A percentile compares a stretch with the other conserved stretches of the same genome.
These are phyloP conservation scores for Poicephalus gulielmi DNA, from an alignment of 2,113 vertebrate genomes.

Conservation along the genomic window DNA sequence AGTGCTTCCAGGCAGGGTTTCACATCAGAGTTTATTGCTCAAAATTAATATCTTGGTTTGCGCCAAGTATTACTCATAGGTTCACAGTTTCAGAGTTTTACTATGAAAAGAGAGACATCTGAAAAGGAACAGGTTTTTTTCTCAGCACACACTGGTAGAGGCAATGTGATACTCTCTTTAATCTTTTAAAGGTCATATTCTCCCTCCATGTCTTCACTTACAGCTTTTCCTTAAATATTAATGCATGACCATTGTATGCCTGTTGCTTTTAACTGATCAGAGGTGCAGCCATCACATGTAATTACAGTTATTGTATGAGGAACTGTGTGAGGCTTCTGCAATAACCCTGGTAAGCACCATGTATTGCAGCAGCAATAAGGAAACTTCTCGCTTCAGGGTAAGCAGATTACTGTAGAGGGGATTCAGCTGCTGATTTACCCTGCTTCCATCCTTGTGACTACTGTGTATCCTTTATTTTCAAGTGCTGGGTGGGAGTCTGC, in stretches of 20 bases:
- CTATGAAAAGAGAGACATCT: background rate
- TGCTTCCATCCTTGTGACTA: background rate
- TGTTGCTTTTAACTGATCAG: background rate
- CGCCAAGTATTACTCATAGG: background rate
- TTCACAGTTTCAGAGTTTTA: background rate
- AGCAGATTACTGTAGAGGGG: background rate
- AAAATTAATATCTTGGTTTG: conserved; percentile 13
- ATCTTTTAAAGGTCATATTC: background rate
- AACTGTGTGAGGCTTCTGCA: background rate
- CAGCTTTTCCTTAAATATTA: background rate
- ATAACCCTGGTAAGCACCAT: background rate
- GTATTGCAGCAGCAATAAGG: background rate
- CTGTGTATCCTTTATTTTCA: rapidly evolving
- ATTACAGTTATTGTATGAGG: background rate
- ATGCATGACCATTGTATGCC: background rate
- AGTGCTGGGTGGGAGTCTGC: no score
- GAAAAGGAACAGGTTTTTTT: background rate
- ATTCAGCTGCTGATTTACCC: background rate
- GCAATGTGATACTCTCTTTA: background rate
- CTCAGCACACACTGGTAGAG: background rate
- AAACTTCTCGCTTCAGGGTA: background rate
- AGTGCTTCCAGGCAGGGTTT: background rate
- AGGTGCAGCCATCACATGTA: background rate
- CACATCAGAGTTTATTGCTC: conserved; percentile 14
- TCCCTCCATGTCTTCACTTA: background rate